Percentiles rank a stretch among this genome's conserved stretches.
Conservation (phyloP, 2,888 invertebrate species). For the Parascotia fuliginaria region DNA sequence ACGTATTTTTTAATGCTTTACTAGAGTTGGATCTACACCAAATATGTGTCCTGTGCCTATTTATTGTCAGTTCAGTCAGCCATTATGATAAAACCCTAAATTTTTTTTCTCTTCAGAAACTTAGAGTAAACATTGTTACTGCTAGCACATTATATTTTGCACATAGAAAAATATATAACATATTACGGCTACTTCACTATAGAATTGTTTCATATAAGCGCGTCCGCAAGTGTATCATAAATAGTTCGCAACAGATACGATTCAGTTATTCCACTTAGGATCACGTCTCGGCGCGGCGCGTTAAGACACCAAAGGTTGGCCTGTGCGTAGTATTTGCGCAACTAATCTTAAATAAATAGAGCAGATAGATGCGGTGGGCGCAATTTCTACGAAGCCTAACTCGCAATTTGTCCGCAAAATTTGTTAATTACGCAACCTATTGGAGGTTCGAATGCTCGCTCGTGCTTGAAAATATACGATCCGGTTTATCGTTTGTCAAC, state of each 20-base stretch:
- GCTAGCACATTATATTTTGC: too few relatives aligned
- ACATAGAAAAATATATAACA: too few relatives aligned
- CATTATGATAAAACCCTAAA: too few relatives aligned
- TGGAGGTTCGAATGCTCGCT: conserved; percentile 36
- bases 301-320: conserved; percentile 65
- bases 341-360: conserved; percentile 51
- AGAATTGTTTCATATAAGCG: conserved; percentile 1
- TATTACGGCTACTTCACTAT: conserved; percentile 1
- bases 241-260: conserved; percentile 55
- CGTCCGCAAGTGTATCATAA: conserved; percentile 36
- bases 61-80: too few relatives aligned
- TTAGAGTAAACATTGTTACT: too few relatives aligned
- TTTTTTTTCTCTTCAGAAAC: too few relatives aligned
- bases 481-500: conserved; percentile 27
- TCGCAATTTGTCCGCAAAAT: conserved; percentile 48
- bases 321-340: conserved; percentile 58
- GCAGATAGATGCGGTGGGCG: conserved; percentile 58
- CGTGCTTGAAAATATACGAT: conserved; percentile 50
- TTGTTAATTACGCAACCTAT: conserved; percentile 47
- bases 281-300: conserved; percentile 60
- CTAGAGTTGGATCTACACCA: too few relatives aligned
- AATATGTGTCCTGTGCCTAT: too few relatives aligned
- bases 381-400: conserved; percentile 48
- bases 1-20: too few relatives aligned
- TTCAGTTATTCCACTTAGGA: conserved; percentile 55